Evolutionary conservation across 35 echinoderm and acorn worm species (phyloP).

Genomic region (Ophioderma brevispina): DNA sequence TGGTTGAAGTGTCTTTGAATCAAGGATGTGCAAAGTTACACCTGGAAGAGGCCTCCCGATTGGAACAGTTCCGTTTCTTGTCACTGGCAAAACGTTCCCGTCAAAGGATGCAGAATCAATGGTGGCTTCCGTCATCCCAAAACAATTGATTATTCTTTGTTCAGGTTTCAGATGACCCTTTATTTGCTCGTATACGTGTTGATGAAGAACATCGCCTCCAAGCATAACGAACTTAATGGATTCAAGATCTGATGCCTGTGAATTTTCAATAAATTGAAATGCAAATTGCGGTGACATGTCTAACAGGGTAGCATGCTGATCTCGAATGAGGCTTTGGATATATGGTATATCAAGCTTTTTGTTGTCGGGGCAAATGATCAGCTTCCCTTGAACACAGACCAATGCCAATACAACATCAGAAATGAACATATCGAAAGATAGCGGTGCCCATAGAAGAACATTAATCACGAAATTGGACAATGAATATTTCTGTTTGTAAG

Average conservation of each 20-base stretch:
- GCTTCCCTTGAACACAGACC: slow-evolving; percentile 12
- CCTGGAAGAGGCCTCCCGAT: not conserved
- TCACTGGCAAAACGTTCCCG: not conserved
- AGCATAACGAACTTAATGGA: slow-evolving; percentile 3
- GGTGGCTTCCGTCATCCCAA: slow-evolving; percentile 2
- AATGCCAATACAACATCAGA: not conserved
- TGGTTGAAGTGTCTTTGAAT: not conserved
- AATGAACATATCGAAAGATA: slow-evolving; percentile 14
- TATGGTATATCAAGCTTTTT: not conserved
- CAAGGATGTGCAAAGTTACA: not conserved
- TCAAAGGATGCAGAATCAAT: slow-evolving; percentile 13
- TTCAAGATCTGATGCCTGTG: not conserved
- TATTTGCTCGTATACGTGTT: slow-evolving; percentile 11
- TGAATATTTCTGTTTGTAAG: not conserved
- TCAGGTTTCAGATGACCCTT: not conserved
- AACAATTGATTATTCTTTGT: slow-evolving; percentile 13
- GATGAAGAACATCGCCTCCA: not conserved
- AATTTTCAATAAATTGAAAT: not conserved
- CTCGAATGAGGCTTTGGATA: not conserved
- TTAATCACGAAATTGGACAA: not conserved
- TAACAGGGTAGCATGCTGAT: not conserved
- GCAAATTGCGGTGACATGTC: not conserved
- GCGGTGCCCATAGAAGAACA: slow-evolving; percentile 2
- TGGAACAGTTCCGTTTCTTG: not conserved
- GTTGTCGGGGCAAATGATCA: slow-evolving; percentile 11